A percentile compares a stretch with the other conserved stretches of the same genome.
Evolutionary conservation across 1,140 invertebrate species (phyloP).

Genomic region (Meloidogyne floridensis): DNA sequence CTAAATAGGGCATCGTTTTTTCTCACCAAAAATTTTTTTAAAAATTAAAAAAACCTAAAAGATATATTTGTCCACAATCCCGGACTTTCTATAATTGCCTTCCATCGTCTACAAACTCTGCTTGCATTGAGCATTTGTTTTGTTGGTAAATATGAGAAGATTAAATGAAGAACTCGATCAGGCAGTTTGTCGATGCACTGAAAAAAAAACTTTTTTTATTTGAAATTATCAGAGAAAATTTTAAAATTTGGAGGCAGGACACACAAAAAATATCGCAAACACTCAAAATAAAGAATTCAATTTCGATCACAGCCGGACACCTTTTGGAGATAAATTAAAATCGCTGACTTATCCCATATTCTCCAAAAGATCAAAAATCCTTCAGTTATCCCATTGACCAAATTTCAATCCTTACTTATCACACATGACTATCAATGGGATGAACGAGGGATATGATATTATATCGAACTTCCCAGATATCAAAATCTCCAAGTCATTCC

Average conservation of each 20-base stretch:
- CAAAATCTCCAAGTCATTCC: too few species aligned
- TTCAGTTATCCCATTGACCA: background rate
- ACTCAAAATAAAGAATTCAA: too few species aligned
- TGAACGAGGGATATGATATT: too few species aligned
- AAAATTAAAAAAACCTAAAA: background rate
- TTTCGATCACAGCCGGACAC: too few species aligned
- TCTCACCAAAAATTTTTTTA: too few species aligned
- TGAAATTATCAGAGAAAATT: conserved; percentile 5
- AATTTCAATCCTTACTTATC: too few species aligned
- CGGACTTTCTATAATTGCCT: conserved; percentile 71
- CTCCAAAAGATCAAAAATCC: background rate
- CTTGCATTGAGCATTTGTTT: conserved; percentile 89
- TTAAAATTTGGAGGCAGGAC: background rate
- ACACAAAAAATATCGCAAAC: background rate
- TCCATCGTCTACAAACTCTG: conserved; percentile 86
- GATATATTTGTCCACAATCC: background rate
- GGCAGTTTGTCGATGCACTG: conserved; percentile 84
- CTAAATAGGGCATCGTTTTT: too few species aligned
- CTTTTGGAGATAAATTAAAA: too few species aligned
- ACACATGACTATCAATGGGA: too few species aligned
- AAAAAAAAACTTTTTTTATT: conserved; percentile 35
- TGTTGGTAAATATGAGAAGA: conserved; percentile 91
- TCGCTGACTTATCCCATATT: background rate
- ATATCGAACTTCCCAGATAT: too few species aligned
- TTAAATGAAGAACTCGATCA: conserved; percentile 89